These are phyloP conservation scores for Pavo muticus DNA, from an alignment of 2,113 vertebrate species.

Conservation along the genomic window DNA sequence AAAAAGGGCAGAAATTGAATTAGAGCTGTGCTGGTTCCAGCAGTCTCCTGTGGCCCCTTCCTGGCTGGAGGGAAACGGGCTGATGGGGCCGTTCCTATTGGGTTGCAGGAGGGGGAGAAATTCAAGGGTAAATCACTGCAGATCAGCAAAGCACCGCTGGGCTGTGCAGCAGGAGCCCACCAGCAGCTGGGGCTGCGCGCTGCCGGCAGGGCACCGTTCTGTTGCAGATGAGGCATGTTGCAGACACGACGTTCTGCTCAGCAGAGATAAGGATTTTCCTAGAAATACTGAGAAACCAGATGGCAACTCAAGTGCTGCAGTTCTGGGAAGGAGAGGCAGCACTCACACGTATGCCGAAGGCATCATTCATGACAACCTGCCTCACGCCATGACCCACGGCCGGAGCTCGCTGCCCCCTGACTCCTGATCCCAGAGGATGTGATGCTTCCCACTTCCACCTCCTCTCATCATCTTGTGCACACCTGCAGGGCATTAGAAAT, in stretches of 20 bases:
- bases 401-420: background rate
- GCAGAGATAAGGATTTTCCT: background rate
- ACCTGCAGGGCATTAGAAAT: background rate
- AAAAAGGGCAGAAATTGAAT: slow-evolving; percentile 62
- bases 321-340: background rate
- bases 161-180: background rate
- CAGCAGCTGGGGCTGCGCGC: background rate
- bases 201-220: background rate
- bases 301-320: background rate
- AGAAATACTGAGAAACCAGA: slow-evolving; percentile 36
- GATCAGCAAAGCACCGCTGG: background rate
- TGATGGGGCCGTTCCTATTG: background rate
- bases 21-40: slow-evolving; percentile 31
- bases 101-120: background rate
- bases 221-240: slow-evolving; percentile 16
- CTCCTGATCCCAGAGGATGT: background rate
- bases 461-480: background rate
- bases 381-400: background rate
- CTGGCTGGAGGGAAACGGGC: background rate
- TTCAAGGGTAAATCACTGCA: background rate
- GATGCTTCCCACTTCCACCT: background rate
- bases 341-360: background rate
- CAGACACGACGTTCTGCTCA: background rate
- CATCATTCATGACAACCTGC: background rate
- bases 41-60: background rate